A percentile compares a stretch with the other conserved stretches of the same genome.
These are phyloP conservation scores for Corythoichthys haematopterus DNA, from an alignment of 2,113 vertebrate genomes.

Conservation along the genomic window DNA sequence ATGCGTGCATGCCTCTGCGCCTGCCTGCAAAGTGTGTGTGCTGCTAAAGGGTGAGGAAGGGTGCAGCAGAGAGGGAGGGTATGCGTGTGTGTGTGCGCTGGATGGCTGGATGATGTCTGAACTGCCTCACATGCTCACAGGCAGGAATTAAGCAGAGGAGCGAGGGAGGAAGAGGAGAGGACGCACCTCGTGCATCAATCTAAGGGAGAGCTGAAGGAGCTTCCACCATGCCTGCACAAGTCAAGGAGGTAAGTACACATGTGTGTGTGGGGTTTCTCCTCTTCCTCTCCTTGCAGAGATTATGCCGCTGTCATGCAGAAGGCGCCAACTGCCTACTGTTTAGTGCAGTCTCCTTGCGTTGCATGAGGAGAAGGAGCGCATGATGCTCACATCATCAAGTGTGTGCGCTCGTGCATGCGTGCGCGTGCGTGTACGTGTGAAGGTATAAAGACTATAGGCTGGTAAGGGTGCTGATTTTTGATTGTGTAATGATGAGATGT, in stretches of 20 bases:
- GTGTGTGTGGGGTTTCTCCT: constrained; percentile 54
- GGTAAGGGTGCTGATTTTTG: constrained; percentile 38
- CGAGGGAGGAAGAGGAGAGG: constrained; percentile 18
- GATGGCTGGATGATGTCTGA: constrained; percentile 62
- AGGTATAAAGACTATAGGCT: constrained; percentile 19
- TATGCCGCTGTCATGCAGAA: constrained; percentile 53
- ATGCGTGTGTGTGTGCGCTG: not conserved
- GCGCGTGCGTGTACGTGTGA: constrained; percentile 9
- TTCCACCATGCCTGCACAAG: constrained; percentile 71
- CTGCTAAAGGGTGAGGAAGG: constrained; percentile 59
- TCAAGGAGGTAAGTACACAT: constrained; percentile 71
- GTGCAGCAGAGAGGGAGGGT: constrained; percentile 33
- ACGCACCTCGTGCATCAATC: constrained; percentile 50
- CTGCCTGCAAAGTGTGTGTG: constrained; percentile 43
- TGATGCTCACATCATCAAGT: constrained; percentile 47
- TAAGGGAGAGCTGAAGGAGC: constrained; percentile 47
- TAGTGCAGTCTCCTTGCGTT: constrained; percentile 58
- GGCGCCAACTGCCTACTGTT: constrained; percentile 41
- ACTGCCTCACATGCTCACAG: constrained; percentile 53
- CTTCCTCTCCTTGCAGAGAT: constrained; percentile 42
- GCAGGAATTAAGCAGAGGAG: constrained; percentile 32
- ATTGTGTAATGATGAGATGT: constrained; percentile 40
- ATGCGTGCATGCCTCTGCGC: constrained; percentile 15
- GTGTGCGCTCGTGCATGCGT: constrained; percentile 9
- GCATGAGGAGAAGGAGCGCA: constrained; percentile 23